phyloP scores from a whole-genome alignment of 2,797 vertebrate genomes.

The Platalea minor region DNA sequence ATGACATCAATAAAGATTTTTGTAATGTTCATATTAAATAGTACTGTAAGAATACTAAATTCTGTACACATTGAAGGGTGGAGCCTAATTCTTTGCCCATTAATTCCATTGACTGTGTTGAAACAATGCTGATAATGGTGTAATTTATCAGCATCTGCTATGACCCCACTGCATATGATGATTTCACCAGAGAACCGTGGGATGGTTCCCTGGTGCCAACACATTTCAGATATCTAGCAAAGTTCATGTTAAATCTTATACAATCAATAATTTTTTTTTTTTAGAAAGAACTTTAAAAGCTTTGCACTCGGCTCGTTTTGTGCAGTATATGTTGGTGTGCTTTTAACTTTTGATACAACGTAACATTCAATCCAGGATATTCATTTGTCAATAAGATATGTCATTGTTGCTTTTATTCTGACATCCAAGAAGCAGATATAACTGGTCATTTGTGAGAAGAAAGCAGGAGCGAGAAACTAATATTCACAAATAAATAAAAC shows the following conservation, averaged over 20 bases:
- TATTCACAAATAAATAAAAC: neutral
- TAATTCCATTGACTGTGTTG: neutral
- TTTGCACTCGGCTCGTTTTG: neutral
- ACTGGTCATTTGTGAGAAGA: neutral
- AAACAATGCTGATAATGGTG: neutral
- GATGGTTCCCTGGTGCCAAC: neutral
- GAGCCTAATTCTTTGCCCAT: neutral
- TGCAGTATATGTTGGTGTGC: neutral
- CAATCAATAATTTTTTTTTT: neutral
- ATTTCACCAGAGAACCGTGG: neutral
- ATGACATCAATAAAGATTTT: neutral
- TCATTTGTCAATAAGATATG: neutral
- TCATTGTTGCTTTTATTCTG: neutral
- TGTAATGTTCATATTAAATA: neutral
- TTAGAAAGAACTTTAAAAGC: neutral
- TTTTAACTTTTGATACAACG: neutral
- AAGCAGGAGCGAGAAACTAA: neutral
- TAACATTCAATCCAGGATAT: neutral
- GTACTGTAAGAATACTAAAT: neutral
- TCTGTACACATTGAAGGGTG: neutral
- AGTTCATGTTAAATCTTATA: neutral
- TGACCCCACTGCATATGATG: neutral
- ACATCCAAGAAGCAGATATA: neutral
- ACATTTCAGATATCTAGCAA: neutral
- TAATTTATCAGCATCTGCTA: neutral